Evolutionary conservation across 1,140 invertebrate species (phyloP), one percentile per base, ranked within the genome.

Genomic region (Lordiphosa collinella): DNA sequence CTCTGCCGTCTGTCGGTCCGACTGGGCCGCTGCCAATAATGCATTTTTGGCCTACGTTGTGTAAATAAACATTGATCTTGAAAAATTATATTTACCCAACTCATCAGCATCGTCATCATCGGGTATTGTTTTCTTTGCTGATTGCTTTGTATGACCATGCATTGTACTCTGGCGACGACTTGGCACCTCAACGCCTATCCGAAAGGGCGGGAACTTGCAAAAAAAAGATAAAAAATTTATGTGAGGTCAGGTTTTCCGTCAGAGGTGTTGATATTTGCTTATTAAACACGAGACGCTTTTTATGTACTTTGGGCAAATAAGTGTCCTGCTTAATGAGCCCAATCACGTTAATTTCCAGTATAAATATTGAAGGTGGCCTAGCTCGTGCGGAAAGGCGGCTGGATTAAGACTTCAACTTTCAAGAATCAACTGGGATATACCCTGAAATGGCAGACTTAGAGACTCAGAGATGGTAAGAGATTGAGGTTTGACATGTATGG

Each of bases 51-150:
- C 66, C 71, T 58, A 54, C 76, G 58, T 64, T 73, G 44, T 48
- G 54, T 84, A 84, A 84, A 82, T 73, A 82, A 82, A 84, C 78
- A 82, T 78, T 82, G 78, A 82, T 82, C 78, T 82, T 82, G 78
- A 82, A 78, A 82, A 82, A 75, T 73, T 78, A 84, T 82, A 82
- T 82, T 82, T 82, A 84, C 78, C 34, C 78, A 82, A 72, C 66
- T 78, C 78, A 84, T 78, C 78, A 68, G 55, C 76, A 63, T 31
- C 76, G 43, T 82, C 76, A 65, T 78, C 72, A 58, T 56, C 51
- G 50, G 50, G 41, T 35, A 64, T 63, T 82, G 78, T 82, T 82
- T 82, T 82, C 72, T 62, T 82, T 84, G 78, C 78, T 82, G 78
- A 82, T 82, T 82, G 78, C 65, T 80, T 74, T 70, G 59, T 70